Percentiles rank a stretch among this genome's conserved stretches.
Conservation (phyloP, 2,797 vertebrate species). For the Epinephelus malabaricus region DNA sequence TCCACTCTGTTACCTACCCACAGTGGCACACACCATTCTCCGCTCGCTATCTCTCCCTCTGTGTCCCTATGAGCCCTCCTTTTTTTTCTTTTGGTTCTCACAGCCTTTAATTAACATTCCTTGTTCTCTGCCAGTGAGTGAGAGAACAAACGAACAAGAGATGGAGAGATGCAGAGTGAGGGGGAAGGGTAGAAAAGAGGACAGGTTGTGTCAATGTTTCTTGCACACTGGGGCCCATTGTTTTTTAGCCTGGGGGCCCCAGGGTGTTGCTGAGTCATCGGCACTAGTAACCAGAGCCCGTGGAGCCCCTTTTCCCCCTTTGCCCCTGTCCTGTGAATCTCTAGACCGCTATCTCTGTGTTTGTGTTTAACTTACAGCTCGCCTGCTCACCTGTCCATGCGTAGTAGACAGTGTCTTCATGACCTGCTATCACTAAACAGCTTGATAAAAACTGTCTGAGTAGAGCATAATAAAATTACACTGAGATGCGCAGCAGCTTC, state of each 20-base stretch:
- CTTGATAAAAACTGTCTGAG: background rate
- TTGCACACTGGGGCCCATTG: constrained; percentile 81
- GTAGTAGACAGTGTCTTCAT: background rate
- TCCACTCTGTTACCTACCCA: constrained; percentile 31
- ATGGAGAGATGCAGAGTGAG: constrained; percentile 49
- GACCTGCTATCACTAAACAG: background rate
- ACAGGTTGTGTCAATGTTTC: constrained; percentile 80
- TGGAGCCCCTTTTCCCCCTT: constrained; percentile 22
- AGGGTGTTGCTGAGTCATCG: constrained; percentile 72
- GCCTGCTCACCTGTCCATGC: constrained; percentile 35
- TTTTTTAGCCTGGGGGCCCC: constrained; percentile 65
- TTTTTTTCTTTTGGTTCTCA: constrained; percentile 54
- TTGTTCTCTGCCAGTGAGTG: constrained; percentile 71
- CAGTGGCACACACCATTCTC: constrained; percentile 23
- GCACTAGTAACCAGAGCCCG: constrained; percentile 75
- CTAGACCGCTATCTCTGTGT: constrained; percentile 16
- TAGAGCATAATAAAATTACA: constrained; percentile 13
- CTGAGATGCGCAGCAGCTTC: constrained; percentile 4
- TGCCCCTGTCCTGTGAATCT: constrained; percentile 52
- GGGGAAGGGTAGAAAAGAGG: constrained; percentile 50
- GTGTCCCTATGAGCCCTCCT: constrained; percentile 24
- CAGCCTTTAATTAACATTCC: constrained; percentile 85
- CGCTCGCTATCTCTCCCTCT: constrained; percentile 24
- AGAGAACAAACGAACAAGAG: constrained; percentile 67
- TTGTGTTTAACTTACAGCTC: constrained; percentile 20